A percentile compares a stretch with the other conserved stretches of the same genome.
These are phyloP conservation scores for Hemicentrotus pulcherrimus DNA, from an alignment of 35 echinoderm and acorn worm genomes.

Conservation along the genomic window DNA sequence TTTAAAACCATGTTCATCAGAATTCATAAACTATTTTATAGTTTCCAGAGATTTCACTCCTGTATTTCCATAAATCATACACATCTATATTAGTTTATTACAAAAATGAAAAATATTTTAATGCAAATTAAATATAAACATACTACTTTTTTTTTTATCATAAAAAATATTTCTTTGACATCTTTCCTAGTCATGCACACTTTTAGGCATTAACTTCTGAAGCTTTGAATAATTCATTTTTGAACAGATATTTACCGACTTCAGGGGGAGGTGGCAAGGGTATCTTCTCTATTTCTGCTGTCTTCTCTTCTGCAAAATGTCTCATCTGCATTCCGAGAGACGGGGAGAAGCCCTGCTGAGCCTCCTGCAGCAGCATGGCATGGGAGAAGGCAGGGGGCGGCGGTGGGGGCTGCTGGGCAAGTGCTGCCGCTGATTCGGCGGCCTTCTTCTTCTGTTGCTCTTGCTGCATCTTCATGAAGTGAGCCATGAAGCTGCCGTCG, in stretches of 20 bases:
- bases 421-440: not conserved
- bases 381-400: not conserved
- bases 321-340: not conserved
- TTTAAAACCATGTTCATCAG: too few species aligned
- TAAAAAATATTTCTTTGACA: too few species aligned
- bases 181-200: too few species aligned
- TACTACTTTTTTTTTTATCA: too few species aligned
- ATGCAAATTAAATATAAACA: too few species aligned
- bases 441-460: slow-evolving; percentile 22
- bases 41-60: too few species aligned
- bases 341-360: not conserved
- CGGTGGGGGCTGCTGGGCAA: slow-evolving; percentile 16
- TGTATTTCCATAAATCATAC: too few species aligned
- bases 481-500: slow-evolving; percentile 95
- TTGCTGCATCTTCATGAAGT: slow-evolving; percentile 88
- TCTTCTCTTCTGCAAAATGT: not conserved
- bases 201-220: not conserved
- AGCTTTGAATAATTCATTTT: not conserved
- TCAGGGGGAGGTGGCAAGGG: not conserved
- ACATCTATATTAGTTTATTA: too few species aligned
- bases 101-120: too few species aligned
- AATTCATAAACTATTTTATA: too few species aligned
- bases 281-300: not conserved
- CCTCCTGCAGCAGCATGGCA: not conserved
- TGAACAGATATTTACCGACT: too few species aligned